A percentile compares a stretch with the other conserved stretches of the same genome.
These are phyloP conservation scores for Clamator glandarius DNA, from an alignment of 2,797 vertebrate genomes.

Conservation along the genomic window DNA sequence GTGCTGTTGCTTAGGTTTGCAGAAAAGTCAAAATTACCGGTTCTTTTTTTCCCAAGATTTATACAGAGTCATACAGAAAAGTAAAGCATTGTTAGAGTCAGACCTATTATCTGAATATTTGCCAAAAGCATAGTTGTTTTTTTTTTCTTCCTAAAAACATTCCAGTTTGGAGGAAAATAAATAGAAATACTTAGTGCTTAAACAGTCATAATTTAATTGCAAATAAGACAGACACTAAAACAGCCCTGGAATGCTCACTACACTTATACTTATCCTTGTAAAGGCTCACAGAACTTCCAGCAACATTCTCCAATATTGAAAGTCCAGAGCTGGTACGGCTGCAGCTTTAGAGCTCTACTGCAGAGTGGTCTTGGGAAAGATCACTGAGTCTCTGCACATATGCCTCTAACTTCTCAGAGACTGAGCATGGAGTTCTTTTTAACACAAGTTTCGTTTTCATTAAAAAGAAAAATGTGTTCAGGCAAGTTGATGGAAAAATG, in stretches of 20 bases:
- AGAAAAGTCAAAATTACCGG: constrained; percentile 14
- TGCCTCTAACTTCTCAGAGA: background rate
- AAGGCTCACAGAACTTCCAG: background rate
- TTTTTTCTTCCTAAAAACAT: background rate
- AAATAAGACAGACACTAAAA: background rate
- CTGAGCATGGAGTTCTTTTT: background rate
- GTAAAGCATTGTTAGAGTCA: background rate
- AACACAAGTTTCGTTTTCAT: background rate
- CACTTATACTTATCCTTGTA: background rate
- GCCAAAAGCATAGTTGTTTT: background rate
- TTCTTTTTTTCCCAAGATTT: background rate
- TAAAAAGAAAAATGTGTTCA: background rate
- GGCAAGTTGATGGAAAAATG: constrained; percentile 22
- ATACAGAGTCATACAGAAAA: background rate
- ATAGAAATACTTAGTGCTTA: background rate
- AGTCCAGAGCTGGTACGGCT: background rate
- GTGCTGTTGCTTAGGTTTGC: constrained; percentile 36
- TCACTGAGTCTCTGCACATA: rapidly evolving
- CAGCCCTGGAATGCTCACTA: background rate
- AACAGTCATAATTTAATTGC: background rate
- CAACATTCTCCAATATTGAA: background rate
- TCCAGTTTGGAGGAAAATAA: background rate
- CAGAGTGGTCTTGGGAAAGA: background rate
- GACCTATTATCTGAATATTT: constrained; percentile 1
- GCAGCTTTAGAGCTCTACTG: background rate